Evolutionary conservation across 2,797 vertebrate genomes (phyloP).

Genomic region (Coracias cyanogaster): DNA sequence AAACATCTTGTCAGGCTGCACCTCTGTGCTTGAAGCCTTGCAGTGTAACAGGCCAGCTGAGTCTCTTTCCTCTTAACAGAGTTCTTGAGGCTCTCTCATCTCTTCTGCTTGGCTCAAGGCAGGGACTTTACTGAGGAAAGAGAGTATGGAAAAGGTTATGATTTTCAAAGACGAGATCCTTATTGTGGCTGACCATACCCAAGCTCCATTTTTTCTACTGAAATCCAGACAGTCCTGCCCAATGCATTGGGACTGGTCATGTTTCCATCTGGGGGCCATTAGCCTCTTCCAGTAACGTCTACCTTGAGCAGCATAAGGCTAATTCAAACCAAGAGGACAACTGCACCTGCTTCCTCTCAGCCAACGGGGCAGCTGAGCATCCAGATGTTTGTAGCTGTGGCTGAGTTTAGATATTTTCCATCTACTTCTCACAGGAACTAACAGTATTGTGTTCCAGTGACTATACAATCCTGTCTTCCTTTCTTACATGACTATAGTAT

Average conservation of each 20-base stretch:
- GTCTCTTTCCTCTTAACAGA: neutral
- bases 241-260: neutral
- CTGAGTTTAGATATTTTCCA: constrained; percentile 52
- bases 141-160: neutral
- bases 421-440: constrained; percentile 57
- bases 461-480: constrained; percentile 40
- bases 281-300: constrained; percentile 26
- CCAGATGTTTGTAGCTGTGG: constrained; percentile 64
- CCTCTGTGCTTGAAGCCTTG: neutral
- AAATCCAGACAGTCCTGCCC: neutral
- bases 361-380: constrained; percentile 30
- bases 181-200: neutral
- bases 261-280: constrained; percentile 5
- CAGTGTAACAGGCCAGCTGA: neutral
- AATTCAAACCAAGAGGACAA: constrained; percentile 47
- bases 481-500: neutral
- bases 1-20: neutral
- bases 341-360: constrained; percentile 59
- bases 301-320: neutral
- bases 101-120: neutral
- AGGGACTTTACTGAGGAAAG: neutral
- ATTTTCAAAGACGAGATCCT: neutral
- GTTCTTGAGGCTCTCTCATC: neutral
- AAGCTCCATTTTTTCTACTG: neutral
- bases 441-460: constrained; percentile 29